These are phyloP conservation scores for Phalacrocorax carbo DNA, from an alignment of 2,113 vertebrate species.

Conservation along the genomic window DNA sequence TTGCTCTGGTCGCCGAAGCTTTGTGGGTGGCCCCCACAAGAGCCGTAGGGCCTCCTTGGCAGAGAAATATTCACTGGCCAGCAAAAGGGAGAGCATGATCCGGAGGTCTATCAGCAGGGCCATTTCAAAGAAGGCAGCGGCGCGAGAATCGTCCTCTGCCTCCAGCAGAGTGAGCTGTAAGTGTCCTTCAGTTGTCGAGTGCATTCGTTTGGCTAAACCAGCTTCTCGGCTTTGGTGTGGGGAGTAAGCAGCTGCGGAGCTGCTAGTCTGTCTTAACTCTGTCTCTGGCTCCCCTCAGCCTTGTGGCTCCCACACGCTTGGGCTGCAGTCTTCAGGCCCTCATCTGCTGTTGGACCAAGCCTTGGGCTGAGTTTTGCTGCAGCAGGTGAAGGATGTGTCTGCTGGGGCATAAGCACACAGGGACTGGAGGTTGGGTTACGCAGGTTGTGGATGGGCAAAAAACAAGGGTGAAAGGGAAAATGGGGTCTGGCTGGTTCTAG, in stretches of 20 bases:
- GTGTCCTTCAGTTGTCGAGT: background rate
- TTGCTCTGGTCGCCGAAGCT: background rate
- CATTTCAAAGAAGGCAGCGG: conserved; percentile 73
- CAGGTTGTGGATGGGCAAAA: fast-evolving
- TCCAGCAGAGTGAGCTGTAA: conserved; percentile 81
- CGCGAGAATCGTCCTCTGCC: conserved; percentile 50
- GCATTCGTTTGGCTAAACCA: background rate
- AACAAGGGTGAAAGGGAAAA: background rate
- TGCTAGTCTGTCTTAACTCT: fast-evolving
- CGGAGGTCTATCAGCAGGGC: conserved; percentile 78
- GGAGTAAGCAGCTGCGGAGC: background rate
- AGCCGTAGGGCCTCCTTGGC: conserved; percentile 58
- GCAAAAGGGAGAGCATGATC: conserved; percentile 73
- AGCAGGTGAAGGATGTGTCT: background rate
- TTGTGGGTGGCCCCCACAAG: conserved; percentile 6
- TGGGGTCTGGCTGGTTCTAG: background rate
- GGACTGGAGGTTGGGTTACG: fast-evolving
- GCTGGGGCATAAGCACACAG: background rate
- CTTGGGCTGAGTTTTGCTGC: background rate
- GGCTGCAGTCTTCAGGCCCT: background rate
- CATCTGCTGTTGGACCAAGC: fast-evolving
- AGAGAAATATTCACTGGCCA: conserved; percentile 69
- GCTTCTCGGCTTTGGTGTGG: background rate
- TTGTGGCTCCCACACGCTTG: background rate
- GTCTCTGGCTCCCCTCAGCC: background rate